Percentiles rank a stretch among this genome's conserved stretches.
Evolutionary conservation across 2,797 vertebrate genomes (phyloP).

Genomic region (Sarcoramphus papa): DNA sequence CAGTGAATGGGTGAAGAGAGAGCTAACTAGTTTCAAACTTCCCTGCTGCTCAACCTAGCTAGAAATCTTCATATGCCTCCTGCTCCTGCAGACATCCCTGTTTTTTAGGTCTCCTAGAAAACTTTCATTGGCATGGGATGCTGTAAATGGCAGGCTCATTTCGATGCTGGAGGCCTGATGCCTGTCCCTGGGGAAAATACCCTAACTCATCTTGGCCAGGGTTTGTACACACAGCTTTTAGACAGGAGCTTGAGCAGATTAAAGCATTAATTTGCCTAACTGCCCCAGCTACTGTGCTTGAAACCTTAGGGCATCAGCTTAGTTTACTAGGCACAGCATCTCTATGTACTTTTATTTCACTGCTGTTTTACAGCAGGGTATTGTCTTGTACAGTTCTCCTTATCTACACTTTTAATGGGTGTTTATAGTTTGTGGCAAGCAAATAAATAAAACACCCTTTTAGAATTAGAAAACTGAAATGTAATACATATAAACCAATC

Average conservation of each 20-base stretch:
- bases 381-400: constrained; percentile 12
- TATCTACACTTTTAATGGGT: constrained; percentile 35
- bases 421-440: constrained; percentile 60
- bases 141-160: neutral
- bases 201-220: neutral
- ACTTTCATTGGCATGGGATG: neutral
- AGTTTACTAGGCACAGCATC: neutral
- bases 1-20: constrained; percentile 16
- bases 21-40: neutral
- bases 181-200: neutral
- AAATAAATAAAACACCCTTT: constrained; percentile 48
- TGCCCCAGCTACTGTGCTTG: neutral
- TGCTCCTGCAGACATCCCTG: neutral
- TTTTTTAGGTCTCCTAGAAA: neutral
- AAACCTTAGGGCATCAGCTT: neutral
- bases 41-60: neutral
- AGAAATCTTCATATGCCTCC: neutral
- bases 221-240: neutral
- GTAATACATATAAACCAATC: constrained; percentile 43
- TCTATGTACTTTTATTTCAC: neutral
- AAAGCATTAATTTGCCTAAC: neutral
- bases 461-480: constrained; percentile 45
- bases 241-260: neutral
- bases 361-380: neutral
- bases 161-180: neutral